These are phyloP conservation scores for Clarias gariepinus DNA, from an alignment of 2,113 vertebrate species.

Conservation along the genomic window DNA sequence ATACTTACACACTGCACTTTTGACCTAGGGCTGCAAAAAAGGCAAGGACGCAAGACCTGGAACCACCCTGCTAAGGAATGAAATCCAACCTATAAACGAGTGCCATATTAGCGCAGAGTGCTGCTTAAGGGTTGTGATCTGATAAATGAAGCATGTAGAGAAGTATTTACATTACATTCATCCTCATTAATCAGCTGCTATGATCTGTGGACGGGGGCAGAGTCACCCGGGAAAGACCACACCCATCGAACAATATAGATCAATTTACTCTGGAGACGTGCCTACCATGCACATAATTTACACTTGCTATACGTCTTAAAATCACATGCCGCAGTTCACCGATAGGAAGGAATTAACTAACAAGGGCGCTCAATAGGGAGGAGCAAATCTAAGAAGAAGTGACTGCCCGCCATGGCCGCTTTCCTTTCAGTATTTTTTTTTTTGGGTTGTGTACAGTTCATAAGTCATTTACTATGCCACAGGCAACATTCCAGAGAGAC, in stretches of 20 bases:
- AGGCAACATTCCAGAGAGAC: constrained; percentile 52
- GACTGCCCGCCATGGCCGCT: background rate
- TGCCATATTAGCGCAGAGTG: background rate
- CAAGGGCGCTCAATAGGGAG: background rate
- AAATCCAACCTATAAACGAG: background rate
- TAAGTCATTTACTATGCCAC: constrained; percentile 50
- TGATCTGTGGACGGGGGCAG: background rate
- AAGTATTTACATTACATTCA: background rate
- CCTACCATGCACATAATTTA: background rate
- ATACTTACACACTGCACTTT: constrained; percentile 26
- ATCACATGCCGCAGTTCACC: background rate
- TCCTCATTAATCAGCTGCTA: background rate
- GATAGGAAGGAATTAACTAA: constrained; percentile 4
- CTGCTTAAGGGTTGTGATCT: background rate
- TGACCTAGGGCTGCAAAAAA: background rate
- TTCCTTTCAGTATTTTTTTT: constrained; percentile 44
- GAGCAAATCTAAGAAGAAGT: constrained; percentile 3
- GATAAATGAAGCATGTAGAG: background rate
- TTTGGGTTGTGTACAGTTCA: constrained; percentile 47
- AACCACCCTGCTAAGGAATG: background rate
- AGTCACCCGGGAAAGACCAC: background rate
- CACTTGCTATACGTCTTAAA: background rate
- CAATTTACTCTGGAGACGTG: background rate
- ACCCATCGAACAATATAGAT: background rate
- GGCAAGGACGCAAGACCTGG: background rate